Base-by-base conservation (phyloP, 1,140 invertebrate species). In the Hylaeus volcanicus region DNA sequence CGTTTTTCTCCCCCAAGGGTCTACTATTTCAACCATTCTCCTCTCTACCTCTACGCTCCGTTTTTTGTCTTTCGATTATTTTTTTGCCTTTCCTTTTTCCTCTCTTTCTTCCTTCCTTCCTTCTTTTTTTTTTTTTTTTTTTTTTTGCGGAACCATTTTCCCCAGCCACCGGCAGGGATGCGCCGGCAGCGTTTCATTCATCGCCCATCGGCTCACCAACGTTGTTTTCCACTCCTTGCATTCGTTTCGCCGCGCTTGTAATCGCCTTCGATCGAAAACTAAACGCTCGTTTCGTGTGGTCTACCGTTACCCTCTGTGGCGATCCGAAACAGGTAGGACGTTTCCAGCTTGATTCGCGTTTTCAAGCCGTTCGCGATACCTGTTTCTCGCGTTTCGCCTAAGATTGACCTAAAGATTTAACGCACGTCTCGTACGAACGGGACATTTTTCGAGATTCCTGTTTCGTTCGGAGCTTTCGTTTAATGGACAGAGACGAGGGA, bases 21-120 rank as follows among this genome's bases (percentile, higher is more conserved):
- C 60, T 74, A 64, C 51, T 72, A 63, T 78, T 72, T 12, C 58
- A 15, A 39, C 12, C 55, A 12, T 70, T 70, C 45, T 41, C 1
- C 3, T 14, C 12, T 64, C 51, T 11, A n/a, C 58, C 65, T 26
- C 43, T 26, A 4, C 3, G 15, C 51, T 9, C 3, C 45, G 12
- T 9, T 58, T 64, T 53, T 43, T 69, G 14, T 69, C 37, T 39
- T 12, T 56, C 41, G n/a, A 68, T 68, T 68, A 68, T 48, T 39
- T 45, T 9, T 26, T 76, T 4, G 14, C 12, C 53, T 3, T 37
- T 6, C 45, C 8, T 48, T 48, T 48, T 48, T 48, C 45, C 8
- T 48, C n/a, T 12, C 26, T 11, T 3, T n/a, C 12, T 4, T 15
- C 12, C 53, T 3, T 37, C 45, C 45, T 48, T 48, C 8, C 8